These are phyloP conservation scores for Hemiprocne comata DNA, from an alignment of 2,113 vertebrate genomes.

Conservation along the genomic window DNA sequence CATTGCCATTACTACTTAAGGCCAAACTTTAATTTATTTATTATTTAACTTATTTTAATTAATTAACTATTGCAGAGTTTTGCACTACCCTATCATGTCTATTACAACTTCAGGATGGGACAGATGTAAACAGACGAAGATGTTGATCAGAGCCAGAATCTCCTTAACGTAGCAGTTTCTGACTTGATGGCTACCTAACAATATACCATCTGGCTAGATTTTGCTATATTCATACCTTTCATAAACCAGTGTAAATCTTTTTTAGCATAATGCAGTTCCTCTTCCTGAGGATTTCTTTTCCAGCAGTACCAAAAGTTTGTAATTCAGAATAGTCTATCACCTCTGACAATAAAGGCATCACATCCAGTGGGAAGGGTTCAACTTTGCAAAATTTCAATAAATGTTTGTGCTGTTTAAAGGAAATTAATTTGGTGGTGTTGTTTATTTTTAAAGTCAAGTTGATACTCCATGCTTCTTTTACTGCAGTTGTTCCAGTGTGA, in stretches of 20 bases:
- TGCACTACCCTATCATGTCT: background rate
- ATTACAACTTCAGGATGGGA: background rate
- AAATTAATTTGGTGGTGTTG: background rate
- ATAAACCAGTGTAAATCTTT: background rate
- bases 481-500: background rate
- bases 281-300: background rate
- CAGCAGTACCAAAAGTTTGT: background rate
- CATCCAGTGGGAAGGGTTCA: rapidly evolving
- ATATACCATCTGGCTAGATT: background rate
- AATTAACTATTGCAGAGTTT: background rate
- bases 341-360: background rate
- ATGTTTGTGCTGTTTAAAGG: background rate
- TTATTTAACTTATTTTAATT: background rate
- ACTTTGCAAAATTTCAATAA: background rate
- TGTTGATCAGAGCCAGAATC: background rate
- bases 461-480: background rate
- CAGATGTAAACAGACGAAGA: background rate
- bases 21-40: background rate
- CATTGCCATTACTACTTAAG: background rate
- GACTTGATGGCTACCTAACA: background rate
- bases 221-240: background rate
- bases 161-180: background rate
- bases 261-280: background rate
- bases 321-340: background rate
- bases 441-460: background rate